Percentiles rank a stretch among this genome's conserved stretches.
phyloP scores from a whole-genome alignment of 2,888 invertebrate genomes.

The Laothoe populi region DNA sequence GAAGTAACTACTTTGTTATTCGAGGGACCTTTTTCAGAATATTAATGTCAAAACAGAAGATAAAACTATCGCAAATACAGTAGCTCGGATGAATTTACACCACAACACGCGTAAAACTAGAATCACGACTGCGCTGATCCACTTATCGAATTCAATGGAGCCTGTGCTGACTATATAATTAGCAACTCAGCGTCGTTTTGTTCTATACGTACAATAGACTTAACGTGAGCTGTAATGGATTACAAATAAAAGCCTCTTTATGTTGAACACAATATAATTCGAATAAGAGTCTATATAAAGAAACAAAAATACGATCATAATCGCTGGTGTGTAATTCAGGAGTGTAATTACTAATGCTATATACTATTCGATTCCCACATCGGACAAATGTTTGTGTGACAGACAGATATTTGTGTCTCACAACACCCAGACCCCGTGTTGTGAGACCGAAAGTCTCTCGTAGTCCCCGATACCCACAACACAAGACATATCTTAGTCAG shows the following conservation, averaged over 20 bases:
- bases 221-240: constrained; percentile 16
- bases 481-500: too few species aligned
- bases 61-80: neutral
- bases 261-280: neutral
- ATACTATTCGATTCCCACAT: too few species aligned
- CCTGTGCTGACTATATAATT: constrained; percentile 4
- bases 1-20: too few species aligned
- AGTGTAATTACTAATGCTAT: neutral
- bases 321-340: neutral
- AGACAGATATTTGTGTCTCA: too few species aligned
- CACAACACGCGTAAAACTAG: neutral
- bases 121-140: constrained; percentile 17
- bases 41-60: neutral
- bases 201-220: constrained; percentile 3
- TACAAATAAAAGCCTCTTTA: constrained; percentile 5
- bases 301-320: neutral
- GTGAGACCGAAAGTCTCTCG: too few species aligned
- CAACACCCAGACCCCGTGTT: too few species aligned
- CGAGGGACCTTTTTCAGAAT: neutral
- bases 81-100: neutral
- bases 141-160: constrained; percentile 21
- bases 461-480: too few species aligned
- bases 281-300: neutral
- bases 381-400: too few species aligned
- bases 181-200: constrained; percentile 12